Evolutionary conservation across 2,113 vertebrate species (phyloP).

Genomic region (Lates calcarifer): DNA sequence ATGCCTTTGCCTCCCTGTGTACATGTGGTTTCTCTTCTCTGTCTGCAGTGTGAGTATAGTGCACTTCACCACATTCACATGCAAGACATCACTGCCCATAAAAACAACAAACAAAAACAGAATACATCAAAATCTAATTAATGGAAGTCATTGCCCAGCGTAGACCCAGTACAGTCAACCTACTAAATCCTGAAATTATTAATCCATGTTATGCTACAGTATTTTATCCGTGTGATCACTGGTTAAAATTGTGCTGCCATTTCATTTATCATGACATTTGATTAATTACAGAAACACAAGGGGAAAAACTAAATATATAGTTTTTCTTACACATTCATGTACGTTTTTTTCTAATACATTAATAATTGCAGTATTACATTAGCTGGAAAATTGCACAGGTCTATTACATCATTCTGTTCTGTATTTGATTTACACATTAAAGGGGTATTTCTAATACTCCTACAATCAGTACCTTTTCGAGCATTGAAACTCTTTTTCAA

Average conservation of each 20-base stretch:
- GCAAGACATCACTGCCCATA: neutral
- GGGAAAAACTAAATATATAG: too few relatives aligned
- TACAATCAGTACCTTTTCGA: conserved; percentile 9
- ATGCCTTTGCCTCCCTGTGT: neutral
- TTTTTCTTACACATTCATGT: too few relatives aligned
- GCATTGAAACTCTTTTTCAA: conserved; percentile 25
- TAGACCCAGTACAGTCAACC: neutral
- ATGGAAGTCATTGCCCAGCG: neutral
- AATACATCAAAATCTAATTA: neutral
- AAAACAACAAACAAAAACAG: neutral
- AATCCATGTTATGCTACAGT: too few relatives aligned
- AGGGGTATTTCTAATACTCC: neutral
- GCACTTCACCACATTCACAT: neutral
- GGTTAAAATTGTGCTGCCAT: too few relatives aligned
- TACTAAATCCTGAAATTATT: too few relatives aligned
- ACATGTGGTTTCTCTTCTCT: neutral
- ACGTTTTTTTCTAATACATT: too few relatives aligned
- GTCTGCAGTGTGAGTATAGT: neutral
- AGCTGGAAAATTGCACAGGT: neutral
- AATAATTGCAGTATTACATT: neutral
- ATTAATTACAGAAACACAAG: too few relatives aligned
- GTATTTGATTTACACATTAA: neutral
- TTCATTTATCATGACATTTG: too few relatives aligned
- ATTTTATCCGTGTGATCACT: too few relatives aligned
- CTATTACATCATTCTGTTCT: neutral